phyloP scores from a whole-genome alignment of 2,797 vertebrate genomes.

The Chlorospingus semifuscus region DNA sequence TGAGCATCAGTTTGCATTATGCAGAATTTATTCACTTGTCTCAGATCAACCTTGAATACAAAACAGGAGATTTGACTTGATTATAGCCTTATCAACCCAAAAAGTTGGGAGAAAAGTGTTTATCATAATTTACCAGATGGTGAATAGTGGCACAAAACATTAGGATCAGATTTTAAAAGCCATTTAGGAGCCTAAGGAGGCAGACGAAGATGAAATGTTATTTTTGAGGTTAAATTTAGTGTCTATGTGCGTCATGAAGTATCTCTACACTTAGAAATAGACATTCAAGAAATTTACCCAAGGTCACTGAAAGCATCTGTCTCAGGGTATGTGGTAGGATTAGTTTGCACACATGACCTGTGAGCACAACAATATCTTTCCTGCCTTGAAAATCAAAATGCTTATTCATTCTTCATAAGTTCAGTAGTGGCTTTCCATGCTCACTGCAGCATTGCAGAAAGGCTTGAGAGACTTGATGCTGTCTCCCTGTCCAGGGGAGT shows the following conservation, averaged over 20 bases:
- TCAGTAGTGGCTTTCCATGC: not conserved
- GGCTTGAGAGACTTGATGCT: not conserved
- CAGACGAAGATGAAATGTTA: not conserved
- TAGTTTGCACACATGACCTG: not conserved
- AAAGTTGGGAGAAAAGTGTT: not conserved
- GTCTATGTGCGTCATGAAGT: accelerated
- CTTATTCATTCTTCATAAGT: not conserved
- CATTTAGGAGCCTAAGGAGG: not conserved
- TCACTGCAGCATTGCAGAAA: not conserved
- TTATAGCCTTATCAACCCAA: not conserved
- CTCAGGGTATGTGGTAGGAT: not conserved
- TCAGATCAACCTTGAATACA: not conserved
- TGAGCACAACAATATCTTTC: not conserved
- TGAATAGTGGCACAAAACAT: not conserved
- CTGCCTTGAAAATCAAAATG: not conserved
- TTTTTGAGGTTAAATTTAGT: conserved; percentile 4
- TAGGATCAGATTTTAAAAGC: conserved; percentile 6
- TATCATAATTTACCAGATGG: conserved; percentile 9
- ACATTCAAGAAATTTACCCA: not conserved
- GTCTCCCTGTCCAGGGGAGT: not conserved
- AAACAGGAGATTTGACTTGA: not conserved
- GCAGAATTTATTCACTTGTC: not conserved
- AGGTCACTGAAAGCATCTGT: not conserved
- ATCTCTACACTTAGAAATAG: not conserved
- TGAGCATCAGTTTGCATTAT: not conserved